phyloP scores from a whole-genome alignment of 2,888 invertebrate genomes.

The Caenorhabditis angaria region DNA sequence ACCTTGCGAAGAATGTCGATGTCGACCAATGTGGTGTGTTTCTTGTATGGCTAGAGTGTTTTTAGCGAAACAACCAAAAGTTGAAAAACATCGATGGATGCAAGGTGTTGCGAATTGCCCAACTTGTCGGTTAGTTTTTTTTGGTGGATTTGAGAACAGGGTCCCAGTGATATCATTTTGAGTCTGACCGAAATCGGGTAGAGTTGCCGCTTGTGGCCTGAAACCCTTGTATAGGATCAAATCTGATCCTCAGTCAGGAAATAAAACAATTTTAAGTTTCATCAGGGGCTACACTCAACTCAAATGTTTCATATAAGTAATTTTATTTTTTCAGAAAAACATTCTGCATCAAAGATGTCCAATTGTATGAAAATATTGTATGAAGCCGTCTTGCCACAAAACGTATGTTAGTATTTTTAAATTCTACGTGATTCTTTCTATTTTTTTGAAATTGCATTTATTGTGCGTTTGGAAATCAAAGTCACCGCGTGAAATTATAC shows the following conservation, averaged over 20 bases:
- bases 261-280: too few species aligned
- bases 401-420: too few species aligned
- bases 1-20: background rate
- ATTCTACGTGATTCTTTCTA: background rate
- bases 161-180: too few species aligned
- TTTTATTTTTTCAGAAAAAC: slow-evolving; percentile 7
- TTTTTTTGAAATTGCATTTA: background rate
- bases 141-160: background rate
- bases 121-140: slow-evolving; percentile 11
- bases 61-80: background rate
- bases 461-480: too few species aligned
- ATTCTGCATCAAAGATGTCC: slow-evolving; percentile 7
- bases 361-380: background rate
- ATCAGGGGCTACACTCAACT: too few species aligned
- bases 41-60: slow-evolving; percentile 8
- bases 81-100: background rate
- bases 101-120: background rate
- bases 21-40: slow-evolving; percentile 6
- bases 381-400: background rate
- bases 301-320: too few species aligned
- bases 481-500: too few species aligned
- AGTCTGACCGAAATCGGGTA: too few species aligned
- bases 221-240: too few species aligned
- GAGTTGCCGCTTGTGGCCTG: too few species aligned
- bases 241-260: too few species aligned